Base-by-base conservation (phyloP, 2,797 vertebrate genomes). In the Melanotaenia boesemani region DNA sequence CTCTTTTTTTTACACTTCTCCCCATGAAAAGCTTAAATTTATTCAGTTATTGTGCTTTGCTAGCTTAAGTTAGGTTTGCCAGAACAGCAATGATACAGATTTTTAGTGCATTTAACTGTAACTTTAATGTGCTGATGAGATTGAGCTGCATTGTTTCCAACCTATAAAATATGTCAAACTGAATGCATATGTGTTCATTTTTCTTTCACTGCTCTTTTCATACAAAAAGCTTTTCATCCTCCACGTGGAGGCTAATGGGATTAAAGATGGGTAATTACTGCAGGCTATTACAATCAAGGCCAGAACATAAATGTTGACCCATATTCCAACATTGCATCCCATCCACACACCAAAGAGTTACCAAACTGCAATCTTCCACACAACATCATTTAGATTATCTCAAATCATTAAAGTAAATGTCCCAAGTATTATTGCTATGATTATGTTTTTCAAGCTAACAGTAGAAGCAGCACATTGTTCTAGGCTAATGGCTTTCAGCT, bases 401-500 rank as follows among this genome's bases (percentile, higher is more conserved):
- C 93, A 91, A 90, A 94, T 91, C 87, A 89, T 94, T 95, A 93
- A 92, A 94, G 93, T 95, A 93, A 96, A 94, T 94, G 94, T 94
- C 90, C 91, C 80, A 89, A 95, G 95, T 94, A 94, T 95, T 91
- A 93, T 94, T 95, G 94, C 87, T 76, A 37, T 86, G 69, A 72
- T 75, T 83, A 59, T 85, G 65, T 77, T 72, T 80, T 63, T 56
- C 66, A 93, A 94, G 93, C 94, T 92, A 96, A 95, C 95, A 95
- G 96, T 95, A 95, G 96, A 95, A 95, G 94, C 96, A 95, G 95
- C 94, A 93, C 95, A 96, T 95, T 96, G 96, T 96, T 97, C 91
- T 1, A 90, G 85, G 88, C 92, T 97, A 97, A 98, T 97, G 94
- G 93, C 94, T 97, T 96, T 96, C 96, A 97, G 97, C 96, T 98